Conservation (phyloP, 2,888 invertebrate genomes). For the Drosophila paranaensis region DNA sequence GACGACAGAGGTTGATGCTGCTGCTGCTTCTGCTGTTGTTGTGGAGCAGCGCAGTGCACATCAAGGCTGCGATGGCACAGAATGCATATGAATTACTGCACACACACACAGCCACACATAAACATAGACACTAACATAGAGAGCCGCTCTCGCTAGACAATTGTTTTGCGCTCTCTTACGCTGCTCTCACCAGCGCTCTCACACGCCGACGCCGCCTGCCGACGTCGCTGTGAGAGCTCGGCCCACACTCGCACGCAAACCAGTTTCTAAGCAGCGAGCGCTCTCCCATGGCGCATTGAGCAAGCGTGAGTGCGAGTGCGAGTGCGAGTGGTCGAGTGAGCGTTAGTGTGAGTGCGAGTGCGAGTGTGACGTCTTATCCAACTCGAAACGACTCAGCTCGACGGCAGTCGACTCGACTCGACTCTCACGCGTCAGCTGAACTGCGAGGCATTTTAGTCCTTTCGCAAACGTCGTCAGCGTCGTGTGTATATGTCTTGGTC, state of each 20-base stretch:
- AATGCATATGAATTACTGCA: slow-evolving; percentile 68
- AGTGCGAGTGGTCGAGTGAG: slow-evolving; percentile 36
- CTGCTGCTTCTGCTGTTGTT: slow-evolving; percentile 20
- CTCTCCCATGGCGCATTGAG: slow-evolving; percentile 50
- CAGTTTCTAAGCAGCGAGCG: slow-evolving; percentile 63
- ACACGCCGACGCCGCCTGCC: slow-evolving; percentile 71
- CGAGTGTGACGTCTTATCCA: slow-evolving; percentile 65
- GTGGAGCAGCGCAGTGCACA: slow-evolving; percentile 47
- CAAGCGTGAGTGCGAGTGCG: slow-evolving; percentile 41
- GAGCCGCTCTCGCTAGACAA: slow-evolving; percentile 40
- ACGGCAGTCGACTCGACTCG: slow-evolving; percentile 42
- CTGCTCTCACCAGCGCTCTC: slow-evolving; percentile 46
- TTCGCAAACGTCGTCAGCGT: slow-evolving; percentile 82
- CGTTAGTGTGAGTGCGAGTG: slow-evolving; percentile 35
- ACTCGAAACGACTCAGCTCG: slow-evolving; percentile 43
- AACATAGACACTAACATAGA: slow-evolving; percentile 24
- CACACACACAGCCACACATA: slow-evolving; percentile 39
- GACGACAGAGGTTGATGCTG: slow-evolving; percentile 39
- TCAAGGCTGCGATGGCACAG: slow-evolving; percentile 46
- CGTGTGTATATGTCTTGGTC: slow-evolving; percentile 77
- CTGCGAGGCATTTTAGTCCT: slow-evolving; percentile 79
- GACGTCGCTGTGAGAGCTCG: slow-evolving; percentile 42
- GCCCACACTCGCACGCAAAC: slow-evolving; percentile 35
- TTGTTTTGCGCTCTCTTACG: slow-evolving; percentile 28
- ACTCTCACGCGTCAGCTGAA: slow-evolving; percentile 56